phyloP scores from a whole-genome alignment of 2,797 vertebrate genomes.

The Sebastes vulpes region DNA sequence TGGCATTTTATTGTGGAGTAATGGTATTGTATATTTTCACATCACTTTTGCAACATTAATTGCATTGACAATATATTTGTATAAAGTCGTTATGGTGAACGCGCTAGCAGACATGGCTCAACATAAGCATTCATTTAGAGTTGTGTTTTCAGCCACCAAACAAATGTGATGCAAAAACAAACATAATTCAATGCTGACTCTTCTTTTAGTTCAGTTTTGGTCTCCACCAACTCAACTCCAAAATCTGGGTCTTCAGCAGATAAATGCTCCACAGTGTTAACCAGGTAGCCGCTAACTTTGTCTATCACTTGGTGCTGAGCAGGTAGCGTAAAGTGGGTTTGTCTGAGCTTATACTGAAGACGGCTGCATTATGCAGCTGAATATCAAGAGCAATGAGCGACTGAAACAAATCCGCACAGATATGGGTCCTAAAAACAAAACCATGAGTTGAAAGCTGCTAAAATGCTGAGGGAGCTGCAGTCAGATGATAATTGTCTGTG shows the following conservation, averaged over 20 bases:
- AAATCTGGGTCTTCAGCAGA: not conserved
- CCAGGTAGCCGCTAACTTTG: not conserved
- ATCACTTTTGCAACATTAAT: not conserved
- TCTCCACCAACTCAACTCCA: not conserved
- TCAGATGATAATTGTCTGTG: not conserved
- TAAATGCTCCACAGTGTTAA: not conserved
- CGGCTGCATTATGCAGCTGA: not conserved
- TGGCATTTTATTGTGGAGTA: not conserved
- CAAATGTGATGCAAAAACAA: not conserved
- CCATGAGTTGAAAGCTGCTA: not conserved
- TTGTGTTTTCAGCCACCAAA: not conserved
- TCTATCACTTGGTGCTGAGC: not conserved
- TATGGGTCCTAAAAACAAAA: not conserved
- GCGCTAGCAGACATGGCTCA: not conserved
- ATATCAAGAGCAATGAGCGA: not conserved
- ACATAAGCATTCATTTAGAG: not conserved
- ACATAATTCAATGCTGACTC: no score
- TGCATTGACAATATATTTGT: not conserved
- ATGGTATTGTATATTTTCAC: not conserved
- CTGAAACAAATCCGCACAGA: not conserved
- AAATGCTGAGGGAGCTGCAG: not conserved
- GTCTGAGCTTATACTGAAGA: not conserved
- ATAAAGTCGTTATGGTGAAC: not conserved
- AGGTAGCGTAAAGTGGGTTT: not conserved
- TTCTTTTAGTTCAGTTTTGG: not conserved